Evolutionary conservation across 2,888 invertebrate species (phyloP).

Genomic region (Agonopterix alstromeriana): DNA sequence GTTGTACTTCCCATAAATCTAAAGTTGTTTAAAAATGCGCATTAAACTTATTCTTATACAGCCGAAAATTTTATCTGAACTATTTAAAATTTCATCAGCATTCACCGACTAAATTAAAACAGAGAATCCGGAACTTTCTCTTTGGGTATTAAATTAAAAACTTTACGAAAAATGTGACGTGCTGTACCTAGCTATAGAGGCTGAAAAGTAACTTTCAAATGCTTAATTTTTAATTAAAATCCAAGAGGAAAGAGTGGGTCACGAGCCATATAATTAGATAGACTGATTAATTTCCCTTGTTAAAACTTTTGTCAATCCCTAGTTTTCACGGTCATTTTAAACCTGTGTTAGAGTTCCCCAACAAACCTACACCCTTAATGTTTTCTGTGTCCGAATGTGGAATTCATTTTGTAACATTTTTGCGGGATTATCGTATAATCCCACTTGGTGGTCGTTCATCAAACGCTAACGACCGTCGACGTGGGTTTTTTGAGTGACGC

Average conservation of each 20-base stretch:
- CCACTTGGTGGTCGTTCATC: constrained; percentile 53
- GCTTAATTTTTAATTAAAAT: no score
- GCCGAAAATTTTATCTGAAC: constrained; percentile 16
- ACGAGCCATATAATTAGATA: no score
- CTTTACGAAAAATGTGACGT: constrained; percentile 16
- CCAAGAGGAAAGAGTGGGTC: no score
- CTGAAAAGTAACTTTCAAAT: not conserved
- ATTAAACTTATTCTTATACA: constrained; percentile 7
- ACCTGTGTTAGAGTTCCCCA: no score
- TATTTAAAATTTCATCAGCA: constrained; percentile 39
- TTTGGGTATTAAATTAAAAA: constrained; percentile 28
- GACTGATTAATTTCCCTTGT: no score
- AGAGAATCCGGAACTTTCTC: constrained; percentile 23
- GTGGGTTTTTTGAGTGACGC: constrained; percentile 14
- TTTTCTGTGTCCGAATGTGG: not conserved
- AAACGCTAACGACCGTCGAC: constrained; percentile 47
- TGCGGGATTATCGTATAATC: constrained; percentile 45
- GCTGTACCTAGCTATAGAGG: constrained; percentile 2
- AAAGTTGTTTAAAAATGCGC: not conserved
- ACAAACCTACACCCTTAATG: no score
- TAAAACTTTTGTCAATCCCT: not conserved
- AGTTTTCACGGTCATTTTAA: no score
- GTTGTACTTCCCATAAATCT: no score
- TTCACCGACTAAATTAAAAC: constrained; percentile 25
- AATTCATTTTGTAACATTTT: constrained; percentile 25